These are phyloP conservation scores for Rhinoptilus africanus DNA, from an alignment of 2,113 vertebrate genomes.

Conservation along the genomic window DNA sequence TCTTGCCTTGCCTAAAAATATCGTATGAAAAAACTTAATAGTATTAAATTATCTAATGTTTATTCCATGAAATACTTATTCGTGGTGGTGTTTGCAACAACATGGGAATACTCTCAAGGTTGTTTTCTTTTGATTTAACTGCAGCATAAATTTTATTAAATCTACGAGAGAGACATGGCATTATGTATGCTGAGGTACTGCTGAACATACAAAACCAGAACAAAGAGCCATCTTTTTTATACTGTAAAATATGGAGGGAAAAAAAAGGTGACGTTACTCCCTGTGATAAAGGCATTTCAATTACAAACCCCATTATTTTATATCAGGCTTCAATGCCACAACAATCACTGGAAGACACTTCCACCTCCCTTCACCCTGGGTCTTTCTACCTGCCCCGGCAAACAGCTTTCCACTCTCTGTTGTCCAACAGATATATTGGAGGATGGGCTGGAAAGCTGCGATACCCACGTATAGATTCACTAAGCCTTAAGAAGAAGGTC, in stretches of 20 bases:
- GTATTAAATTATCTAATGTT: neutral
- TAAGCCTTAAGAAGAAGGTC: neutral
- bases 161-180: neutral
- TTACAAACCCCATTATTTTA: neutral
- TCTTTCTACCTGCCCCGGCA: neutral
- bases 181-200: neutral
- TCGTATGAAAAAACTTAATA: neutral
- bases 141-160: neutral
- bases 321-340: neutral
- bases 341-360: neutral
- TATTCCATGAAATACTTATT: neutral
- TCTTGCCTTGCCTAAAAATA: neutral
- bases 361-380: neutral
- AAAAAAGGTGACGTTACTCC: neutral
- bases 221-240: neutral
- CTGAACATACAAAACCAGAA: neutral
- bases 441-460: neutral
- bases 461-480: rapidly evolving
- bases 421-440: neutral
- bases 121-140: conserved; percentile 4
- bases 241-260: too few species aligned
- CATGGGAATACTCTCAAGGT: neutral
- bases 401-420: neutral
- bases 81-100: neutral
- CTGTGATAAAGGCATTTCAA: neutral